Evolutionary conservation across 1,140 invertebrate genomes (phyloP).

Genomic region (Wiebesia pumilae): DNA sequence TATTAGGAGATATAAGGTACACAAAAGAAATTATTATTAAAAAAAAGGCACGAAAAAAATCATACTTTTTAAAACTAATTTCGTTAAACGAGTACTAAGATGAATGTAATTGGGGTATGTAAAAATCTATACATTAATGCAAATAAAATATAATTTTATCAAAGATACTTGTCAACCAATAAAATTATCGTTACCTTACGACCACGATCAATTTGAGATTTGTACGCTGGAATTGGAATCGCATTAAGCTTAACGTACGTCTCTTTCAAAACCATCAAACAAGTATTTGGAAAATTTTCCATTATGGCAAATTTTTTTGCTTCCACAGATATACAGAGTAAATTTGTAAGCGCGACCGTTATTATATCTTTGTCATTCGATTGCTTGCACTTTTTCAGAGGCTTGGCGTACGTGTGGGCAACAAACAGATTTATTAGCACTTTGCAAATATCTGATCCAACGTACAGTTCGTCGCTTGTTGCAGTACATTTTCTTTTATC

Average conservation of each 20-base stretch:
- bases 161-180: background rate
- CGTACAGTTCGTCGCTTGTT: conserved; percentile 5
- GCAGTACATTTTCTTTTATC: conserved; percentile 26
- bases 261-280: conserved; percentile 71
- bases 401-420: conserved; percentile 68
- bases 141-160: too few species aligned
- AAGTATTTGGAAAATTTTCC: conserved; percentile 67
- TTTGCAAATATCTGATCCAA: conserved; percentile 72
- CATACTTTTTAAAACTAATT: background rate
- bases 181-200: conserved; percentile 61
- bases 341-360: conserved; percentile 69
- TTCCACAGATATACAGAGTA: conserved; percentile 71
- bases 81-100: background rate
- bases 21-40: background rate
- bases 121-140: background rate
- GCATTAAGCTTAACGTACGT: conserved; percentile 73
- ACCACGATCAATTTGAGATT: conserved; percentile 68
- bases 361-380: conserved; percentile 69
- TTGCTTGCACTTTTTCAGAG: conserved; percentile 57
- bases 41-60: background rate
- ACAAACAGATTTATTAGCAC: conserved; percentile 72
- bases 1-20: conserved; percentile 45
- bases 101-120: background rate
- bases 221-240: conserved; percentile 72
- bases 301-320: conserved; percentile 72